Conservation (phyloP, 1,140 invertebrate species). For the Heliothis virescens region DNA sequence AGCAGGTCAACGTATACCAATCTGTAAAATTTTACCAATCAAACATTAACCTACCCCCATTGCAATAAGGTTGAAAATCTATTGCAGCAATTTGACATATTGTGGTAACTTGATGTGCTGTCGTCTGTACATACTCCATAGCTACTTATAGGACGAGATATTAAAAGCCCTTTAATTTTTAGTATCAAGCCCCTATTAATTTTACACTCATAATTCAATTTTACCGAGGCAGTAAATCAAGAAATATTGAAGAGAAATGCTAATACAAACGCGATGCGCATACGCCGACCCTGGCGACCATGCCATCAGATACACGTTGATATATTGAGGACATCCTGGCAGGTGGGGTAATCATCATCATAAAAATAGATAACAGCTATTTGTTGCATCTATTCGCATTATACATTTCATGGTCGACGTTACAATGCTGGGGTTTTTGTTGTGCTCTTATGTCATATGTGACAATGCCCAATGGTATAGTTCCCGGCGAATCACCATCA, state of each 20-base stretch:
- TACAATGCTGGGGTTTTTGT: conserved; percentile 6
- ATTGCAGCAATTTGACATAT: too few relatives aligned
- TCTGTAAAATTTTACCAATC: too few relatives aligned
- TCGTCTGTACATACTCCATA: too few relatives aligned
- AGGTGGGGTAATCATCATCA: conserved; percentile 48
- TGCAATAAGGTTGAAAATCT: too few relatives aligned
- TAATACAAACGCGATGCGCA: neutral
- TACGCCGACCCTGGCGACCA: conserved; percentile 24
- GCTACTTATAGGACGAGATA: too few relatives aligned
- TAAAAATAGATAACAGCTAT: conserved; percentile 49
- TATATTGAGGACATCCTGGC: conserved; percentile 54
- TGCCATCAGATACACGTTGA: conserved; percentile 44
- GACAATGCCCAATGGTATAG: neutral
- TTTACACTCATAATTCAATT: too few relatives aligned
- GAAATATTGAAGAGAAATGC: neutral
- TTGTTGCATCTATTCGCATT: conserved; percentile 37
- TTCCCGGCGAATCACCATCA: too few relatives aligned
- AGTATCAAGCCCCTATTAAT: too few relatives aligned
- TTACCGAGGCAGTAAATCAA: neutral
- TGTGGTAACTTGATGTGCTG: too few relatives aligned
- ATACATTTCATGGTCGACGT: conserved; percentile 43
- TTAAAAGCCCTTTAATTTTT: too few relatives aligned
- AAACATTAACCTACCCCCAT: too few relatives aligned
- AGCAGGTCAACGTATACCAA: too few relatives aligned
- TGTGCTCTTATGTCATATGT: conserved; percentile 38